Conservation (phyloP, 1,140 invertebrate species). For the Centruroides sculpturatus region DNA sequence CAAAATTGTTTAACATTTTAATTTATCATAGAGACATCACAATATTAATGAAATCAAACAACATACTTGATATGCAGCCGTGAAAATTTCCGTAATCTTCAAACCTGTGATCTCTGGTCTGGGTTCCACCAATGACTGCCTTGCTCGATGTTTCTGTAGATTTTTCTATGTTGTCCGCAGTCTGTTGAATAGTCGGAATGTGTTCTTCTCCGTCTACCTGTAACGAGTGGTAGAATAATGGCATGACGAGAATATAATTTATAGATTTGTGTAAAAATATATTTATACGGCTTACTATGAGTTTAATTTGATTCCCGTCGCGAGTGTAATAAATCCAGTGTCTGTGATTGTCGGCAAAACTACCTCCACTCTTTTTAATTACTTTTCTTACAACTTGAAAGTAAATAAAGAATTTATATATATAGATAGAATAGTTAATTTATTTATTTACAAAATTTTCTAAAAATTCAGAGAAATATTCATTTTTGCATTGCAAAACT, state of each 20-base stretch:
- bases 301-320: conserved; percentile 47
- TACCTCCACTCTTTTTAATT: conserved; percentile 6
- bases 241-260: not conserved
- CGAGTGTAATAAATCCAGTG: conserved; percentile 74
- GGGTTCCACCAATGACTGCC: conserved; percentile 6
- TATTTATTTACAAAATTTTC: no score
- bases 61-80: conserved; percentile 75
- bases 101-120: conserved; percentile 50
- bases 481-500: no score
- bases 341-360: conserved; percentile 44
- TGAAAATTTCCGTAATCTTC: conserved; percentile 68
- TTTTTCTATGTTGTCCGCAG: not conserved
- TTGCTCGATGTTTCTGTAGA: conserved; percentile 6
- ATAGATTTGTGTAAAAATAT: not conserved
- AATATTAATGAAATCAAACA: not conserved
- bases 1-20: conserved; percentile 3
- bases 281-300: conserved; percentile 12
- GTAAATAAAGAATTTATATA: not conserved
- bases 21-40: not conserved
- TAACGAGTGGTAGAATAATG: not conserved
- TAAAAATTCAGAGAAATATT: no score
- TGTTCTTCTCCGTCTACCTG: conserved; percentile 14
- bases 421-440: no score
- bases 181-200: conserved; percentile 8
- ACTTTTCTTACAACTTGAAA: conserved; percentile 15